Base-by-base conservation (phyloP, 2,113 vertebrate species). In the Manacus vitellinus region DNA sequence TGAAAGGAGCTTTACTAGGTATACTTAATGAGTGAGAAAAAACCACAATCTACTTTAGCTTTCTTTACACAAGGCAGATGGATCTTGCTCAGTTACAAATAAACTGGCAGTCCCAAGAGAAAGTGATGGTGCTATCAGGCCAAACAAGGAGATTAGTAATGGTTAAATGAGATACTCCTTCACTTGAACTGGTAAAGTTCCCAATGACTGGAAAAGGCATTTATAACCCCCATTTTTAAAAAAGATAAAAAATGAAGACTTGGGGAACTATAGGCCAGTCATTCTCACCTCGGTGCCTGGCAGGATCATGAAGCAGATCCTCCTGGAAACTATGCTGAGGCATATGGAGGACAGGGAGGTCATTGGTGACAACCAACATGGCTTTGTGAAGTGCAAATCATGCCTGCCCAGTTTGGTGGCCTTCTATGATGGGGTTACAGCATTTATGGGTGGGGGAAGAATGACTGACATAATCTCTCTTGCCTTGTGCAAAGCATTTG, bases 381-480 rank as follows among this genome's bases (percentile, higher is more conserved):
- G 22, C 20, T 85, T 93, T 30, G 44, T 23, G 20, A 62, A 39
- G 23, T 10, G 9, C 12, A 62, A 58, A 37, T 49, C 1, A 0
- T 49, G 24, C 44, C 41, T 66, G 14, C 62, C 13, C 46, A 49
- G 58, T 81, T 20, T 51, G 10, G 5, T 61, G 27, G 18, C 30
- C 35, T 62, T n/a, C n/a, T 52, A 19, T 2, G 2, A 67, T 0
- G 1, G 10, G 2, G 10, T 63, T 62, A 68, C 13, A 67, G 6
- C 27, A 8, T 17, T 51, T 46, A 14, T 76, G 20, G 8, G 24
- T n/a, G 52, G 30, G 14, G 33, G 5, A 76, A 75, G 12, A 80
- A 41, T 0, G 1, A 54, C 31, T 27, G 35, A 66, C 0, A 8
- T n/a, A 30, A 71, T 37, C 12, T 55, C 10, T 30, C 20, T 52